phyloP scores from a whole-genome alignment of 1,140 invertebrate genomes.

The Medauroidea extradentata region DNA sequence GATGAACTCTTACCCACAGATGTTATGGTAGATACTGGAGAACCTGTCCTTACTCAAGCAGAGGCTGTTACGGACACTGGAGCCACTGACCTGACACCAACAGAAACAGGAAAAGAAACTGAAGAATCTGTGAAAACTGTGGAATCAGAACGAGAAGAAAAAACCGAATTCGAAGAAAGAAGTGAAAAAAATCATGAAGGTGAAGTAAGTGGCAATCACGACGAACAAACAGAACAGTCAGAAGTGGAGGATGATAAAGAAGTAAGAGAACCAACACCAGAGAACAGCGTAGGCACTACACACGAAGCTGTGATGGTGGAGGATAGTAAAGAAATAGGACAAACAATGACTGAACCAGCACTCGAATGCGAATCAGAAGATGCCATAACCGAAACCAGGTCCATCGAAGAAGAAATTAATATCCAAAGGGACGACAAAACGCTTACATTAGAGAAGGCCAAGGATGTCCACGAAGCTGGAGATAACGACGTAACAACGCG shows the following conservation, averaged over 20 bases:
- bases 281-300: slow-evolving; percentile 2
- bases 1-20: neutral
- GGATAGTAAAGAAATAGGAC: too few relatives aligned
- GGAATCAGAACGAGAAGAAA: neutral
- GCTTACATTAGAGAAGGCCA: too few relatives aligned
- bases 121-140: neutral
- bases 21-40: too few relatives aligned
- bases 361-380: slow-evolving; percentile 42
- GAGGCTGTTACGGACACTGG: too few relatives aligned
- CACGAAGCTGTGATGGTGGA: slow-evolving; percentile 39
- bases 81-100: too few relatives aligned
- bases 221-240: neutral
- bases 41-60: too few relatives aligned
- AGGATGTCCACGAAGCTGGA: too few relatives aligned
- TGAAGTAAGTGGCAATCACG: neutral
- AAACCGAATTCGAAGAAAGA: neutral
- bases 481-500: too few relatives aligned
- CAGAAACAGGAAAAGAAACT: neutral
- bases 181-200: neutral
- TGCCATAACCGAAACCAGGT: too few relatives aligned
- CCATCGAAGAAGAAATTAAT: slow-evolving; percentile 26
- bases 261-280: neutral
- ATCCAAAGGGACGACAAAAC: too few relatives aligned
- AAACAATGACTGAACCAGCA: too few relatives aligned
- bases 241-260: neutral